Percentiles rank a stretch among this genome's conserved stretches.
Conservation (phyloP, 2,888 invertebrate genomes). For the Cryptocheilus praepositus region DNA sequence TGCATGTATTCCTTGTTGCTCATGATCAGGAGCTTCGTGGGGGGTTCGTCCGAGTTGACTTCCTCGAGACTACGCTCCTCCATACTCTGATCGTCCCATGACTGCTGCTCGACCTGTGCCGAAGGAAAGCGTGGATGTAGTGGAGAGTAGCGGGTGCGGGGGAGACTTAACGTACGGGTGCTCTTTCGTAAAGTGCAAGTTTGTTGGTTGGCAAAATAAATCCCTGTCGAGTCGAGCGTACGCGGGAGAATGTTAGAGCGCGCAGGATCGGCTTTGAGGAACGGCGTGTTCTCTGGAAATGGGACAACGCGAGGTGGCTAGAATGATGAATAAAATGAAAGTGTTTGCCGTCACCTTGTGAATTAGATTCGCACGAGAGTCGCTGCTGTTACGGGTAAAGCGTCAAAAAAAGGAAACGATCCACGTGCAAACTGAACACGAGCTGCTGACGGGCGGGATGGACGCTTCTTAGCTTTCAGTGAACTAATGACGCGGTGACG, state of each 20-base stretch:
- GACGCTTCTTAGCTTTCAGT: no score
- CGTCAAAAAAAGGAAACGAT: no score
- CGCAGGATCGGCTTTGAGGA: background rate
- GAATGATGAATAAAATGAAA: no score
- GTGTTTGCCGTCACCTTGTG: no score
- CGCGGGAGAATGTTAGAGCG: no score
- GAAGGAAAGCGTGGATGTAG: background rate
- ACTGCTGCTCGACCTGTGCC: conserved; percentile 58
- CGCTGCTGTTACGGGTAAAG: no score
- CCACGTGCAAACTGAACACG: no score
- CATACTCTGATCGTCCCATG: conserved; percentile 59
- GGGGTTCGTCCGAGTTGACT: conserved; percentile 53
- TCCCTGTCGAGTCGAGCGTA: background rate
- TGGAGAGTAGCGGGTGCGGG: no score
- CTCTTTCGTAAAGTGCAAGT: no score
- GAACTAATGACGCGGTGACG: background rate
- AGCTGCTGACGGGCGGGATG: no score
- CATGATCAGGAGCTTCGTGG: conserved; percentile 59
- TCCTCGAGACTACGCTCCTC: conserved; percentile 59
- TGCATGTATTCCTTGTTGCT: conserved; percentile 52
- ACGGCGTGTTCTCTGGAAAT: conserved; percentile 7
- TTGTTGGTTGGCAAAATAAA: background rate
- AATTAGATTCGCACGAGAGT: no score
- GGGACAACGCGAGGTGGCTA: conserved; percentile 2
- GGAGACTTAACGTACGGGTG: no score